Evolutionary conservation across 2,888 invertebrate species (phyloP).

Genomic region (Noctua janthina): DNA sequence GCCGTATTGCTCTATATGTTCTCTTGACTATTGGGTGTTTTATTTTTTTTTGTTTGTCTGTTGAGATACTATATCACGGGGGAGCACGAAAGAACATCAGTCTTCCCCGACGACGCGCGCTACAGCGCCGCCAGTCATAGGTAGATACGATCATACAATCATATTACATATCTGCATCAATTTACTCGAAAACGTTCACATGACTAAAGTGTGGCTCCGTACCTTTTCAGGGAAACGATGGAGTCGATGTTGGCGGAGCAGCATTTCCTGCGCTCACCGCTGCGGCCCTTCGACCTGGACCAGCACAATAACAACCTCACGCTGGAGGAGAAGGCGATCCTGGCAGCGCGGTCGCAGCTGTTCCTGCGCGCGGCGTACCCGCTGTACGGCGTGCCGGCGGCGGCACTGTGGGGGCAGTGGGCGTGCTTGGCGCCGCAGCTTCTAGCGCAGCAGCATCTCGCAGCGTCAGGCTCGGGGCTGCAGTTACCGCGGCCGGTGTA

Average conservation of each 20-base stretch:
- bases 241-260: slow-evolving; percentile 96
- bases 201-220: slow-evolving; percentile 62
- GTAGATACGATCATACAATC: slow-evolving; percentile 84
- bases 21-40: slow-evolving; percentile 74
- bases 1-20: slow-evolving; percentile 67
- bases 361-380: slow-evolving; percentile 93
- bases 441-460: slow-evolving; percentile 92
- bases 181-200: slow-evolving; percentile 30
- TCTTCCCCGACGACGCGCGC: slow-evolving; percentile 89
- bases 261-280: slow-evolving; percentile 94
- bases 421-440: slow-evolving; percentile 92
- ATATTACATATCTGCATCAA: slow-evolving; percentile 63
- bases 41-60: slow-evolving; percentile 88
- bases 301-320: slow-evolving; percentile 93
- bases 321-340: slow-evolving; percentile 94
- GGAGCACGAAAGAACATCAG: slow-evolving; percentile 89
- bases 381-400: slow-evolving; percentile 88
- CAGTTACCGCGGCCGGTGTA: slow-evolving; percentile 89
- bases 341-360: slow-evolving; percentile 94
- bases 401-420: slow-evolving; percentile 93
- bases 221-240: slow-evolving; percentile 95
- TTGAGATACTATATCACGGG: slow-evolving; percentile 90
- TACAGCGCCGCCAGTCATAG: slow-evolving; percentile 88
- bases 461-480: slow-evolving; percentile 87
- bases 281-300: slow-evolving; percentile 94